Percentiles rank a stretch among this genome's conserved stretches.
Evolutionary conservation across 2,113 vertebrate genomes (phyloP).

Genomic region (Gymnobelideus leadbeateri): DNA sequence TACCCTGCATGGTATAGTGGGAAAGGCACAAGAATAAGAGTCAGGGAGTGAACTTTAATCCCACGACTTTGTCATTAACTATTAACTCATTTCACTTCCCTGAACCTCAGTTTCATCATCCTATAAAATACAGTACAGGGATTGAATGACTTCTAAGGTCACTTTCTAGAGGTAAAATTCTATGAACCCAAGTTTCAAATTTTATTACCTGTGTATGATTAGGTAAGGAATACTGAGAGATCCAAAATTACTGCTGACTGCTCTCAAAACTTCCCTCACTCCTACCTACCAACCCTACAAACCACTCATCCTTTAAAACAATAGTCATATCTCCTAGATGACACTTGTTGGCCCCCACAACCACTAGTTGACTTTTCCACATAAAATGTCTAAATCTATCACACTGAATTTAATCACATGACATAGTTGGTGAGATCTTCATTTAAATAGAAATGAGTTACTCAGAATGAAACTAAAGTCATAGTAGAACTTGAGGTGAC

Average conservation of each 20-base stretch:
- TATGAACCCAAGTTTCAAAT: slow-evolving; percentile 44
- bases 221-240: slow-evolving; percentile 47
- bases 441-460: slow-evolving; percentile 48
- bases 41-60: neutral
- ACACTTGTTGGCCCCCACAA: slow-evolving; percentile 41
- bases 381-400: slow-evolving; percentile 49
- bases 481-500: slow-evolving; percentile 14
- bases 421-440: slow-evolving; percentile 1
- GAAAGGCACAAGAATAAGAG: neutral
- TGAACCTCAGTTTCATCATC: neutral
- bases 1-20: neutral
- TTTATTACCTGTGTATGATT: slow-evolving; percentile 11
- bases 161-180: neutral
- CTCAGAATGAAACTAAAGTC: slow-evolving; percentile 48
- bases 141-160: neutral
- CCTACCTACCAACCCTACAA: slow-evolving; percentile 24
- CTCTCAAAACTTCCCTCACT: slow-evolving; percentile 49
- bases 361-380: slow-evolving; percentile 23
- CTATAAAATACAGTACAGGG: neutral
- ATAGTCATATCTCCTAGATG: slow-evolving; percentile 14
- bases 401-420: slow-evolving; percentile 40
- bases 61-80: neutral
- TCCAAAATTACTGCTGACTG: slow-evolving; percentile 12
- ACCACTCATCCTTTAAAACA: neutral
- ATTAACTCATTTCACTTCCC: neutral